Evolutionary conservation across 2,888 invertebrate species (phyloP), one percentile per base, ranked within the genome.

Genomic region (Lepidochitona cinerea): DNA sequence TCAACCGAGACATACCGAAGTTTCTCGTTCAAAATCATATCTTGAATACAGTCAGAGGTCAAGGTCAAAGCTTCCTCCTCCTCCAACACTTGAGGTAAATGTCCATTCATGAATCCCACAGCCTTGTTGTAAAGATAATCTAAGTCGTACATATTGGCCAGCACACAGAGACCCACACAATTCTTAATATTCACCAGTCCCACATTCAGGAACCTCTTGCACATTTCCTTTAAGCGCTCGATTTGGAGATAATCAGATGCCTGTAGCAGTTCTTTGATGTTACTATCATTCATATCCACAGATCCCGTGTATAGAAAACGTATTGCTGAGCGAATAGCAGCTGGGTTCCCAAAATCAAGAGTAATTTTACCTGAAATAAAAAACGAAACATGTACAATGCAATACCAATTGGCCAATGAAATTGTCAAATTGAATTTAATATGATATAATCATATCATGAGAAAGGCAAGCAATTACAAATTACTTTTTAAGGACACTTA

Each of bases 191-290:
- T 83, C 7, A 85, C 68, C 18, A 79, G 79, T 0, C 81, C 74
- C 4, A 72, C 73, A 29, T 73, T 64, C 7, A 86, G 75, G 71
- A 83, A 84, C 37, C 76, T 79, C 12, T 79, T 74, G 70, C 85
- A 85, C 7, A 78, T 76, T 37, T 73, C 52, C 67, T 84, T 85
- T 33, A 85, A 72, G n/a, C 83, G 82, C 23, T 73, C 72, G 6
- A 86, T 82, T 70, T 86, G 86, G 26, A 86, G 79, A 67, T 84
- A 86, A 70, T 86, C 86, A 0, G 85, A 84, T 14, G 81, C 83
- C 72, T 85, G 82, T 6, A 86, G 77, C 14, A 85, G 72, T 26
- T 83, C 82, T 33, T 77, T 75, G 4, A 84, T 78, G 7, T 73
- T 74, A 14, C 79, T 77, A 52, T 81, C 80, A 3, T 69, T 74